phyloP scores from a whole-genome alignment of 2,113 vertebrate genomes.

The Rissa tridactyla region DNA sequence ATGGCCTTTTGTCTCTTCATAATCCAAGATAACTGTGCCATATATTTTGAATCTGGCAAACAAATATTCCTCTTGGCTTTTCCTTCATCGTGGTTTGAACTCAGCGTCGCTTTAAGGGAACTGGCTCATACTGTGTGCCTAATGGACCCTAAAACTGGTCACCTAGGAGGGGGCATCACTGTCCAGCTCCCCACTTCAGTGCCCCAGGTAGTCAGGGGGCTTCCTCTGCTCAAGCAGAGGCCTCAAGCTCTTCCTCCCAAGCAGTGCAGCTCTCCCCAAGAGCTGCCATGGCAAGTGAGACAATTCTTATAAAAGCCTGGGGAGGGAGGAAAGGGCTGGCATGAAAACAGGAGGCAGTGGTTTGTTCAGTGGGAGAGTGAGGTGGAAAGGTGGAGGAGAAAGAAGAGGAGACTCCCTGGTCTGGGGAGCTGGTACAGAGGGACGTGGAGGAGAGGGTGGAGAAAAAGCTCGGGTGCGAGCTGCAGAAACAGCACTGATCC shows the following conservation, averaged over 20 bases:
- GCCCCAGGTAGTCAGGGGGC: neutral
- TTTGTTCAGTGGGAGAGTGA: neutral
- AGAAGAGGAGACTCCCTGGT: neutral
- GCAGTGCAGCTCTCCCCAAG: neutral
- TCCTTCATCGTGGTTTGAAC: neutral
- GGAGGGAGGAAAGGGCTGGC: neutral
- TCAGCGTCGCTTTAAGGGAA: neutral
- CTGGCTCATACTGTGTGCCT: neutral
- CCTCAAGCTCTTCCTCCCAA: neutral
- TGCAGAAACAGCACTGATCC: neutral
- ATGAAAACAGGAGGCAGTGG: neutral
- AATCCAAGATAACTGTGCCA: neutral
- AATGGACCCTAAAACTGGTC: neutral
- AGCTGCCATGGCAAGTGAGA: neutral
- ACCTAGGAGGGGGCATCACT: neutral
- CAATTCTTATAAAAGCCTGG: neutral
- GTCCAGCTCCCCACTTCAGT: neutral
- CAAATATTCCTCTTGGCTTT: neutral
- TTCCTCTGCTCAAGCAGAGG: neutral
- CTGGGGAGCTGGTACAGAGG: neutral
- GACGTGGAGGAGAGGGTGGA: accelerated
- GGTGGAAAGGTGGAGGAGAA: neutral
- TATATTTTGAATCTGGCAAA: neutral
- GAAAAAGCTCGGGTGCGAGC: neutral
- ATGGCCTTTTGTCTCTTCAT: neutral